These are phyloP conservation scores for Bembecia ichneumoniformis DNA, from an alignment of 2,888 invertebrate genomes.

Conservation along the genomic window DNA sequence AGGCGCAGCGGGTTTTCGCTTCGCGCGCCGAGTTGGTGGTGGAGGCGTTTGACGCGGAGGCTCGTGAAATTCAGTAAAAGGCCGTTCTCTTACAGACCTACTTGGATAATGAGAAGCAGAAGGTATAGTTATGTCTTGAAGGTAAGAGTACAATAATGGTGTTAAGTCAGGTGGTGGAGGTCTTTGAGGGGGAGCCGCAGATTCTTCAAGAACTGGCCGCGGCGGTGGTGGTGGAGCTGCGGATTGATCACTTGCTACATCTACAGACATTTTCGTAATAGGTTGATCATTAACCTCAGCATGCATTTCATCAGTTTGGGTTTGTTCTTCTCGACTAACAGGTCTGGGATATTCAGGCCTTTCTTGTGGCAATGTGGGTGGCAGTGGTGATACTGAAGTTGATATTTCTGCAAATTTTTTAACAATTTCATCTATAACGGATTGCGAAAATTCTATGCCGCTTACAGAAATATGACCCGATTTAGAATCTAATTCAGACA, in stretches of 20 bases:
- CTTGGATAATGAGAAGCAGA: constrained; percentile 60
- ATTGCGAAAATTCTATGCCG: constrained; percentile 78
- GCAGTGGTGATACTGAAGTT: constrained; percentile 23
- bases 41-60: constrained; percentile 48
- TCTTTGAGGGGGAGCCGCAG: constrained; percentile 43
- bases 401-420: constrained; percentile 67
- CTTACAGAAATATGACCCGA: constrained; percentile 77
- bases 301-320: constrained; percentile 42
- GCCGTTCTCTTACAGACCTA: constrained; percentile 45
- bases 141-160: constrained; percentile 63
- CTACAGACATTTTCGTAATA: constrained; percentile 12
- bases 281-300: constrained; percentile 15
- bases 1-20: constrained; percentile 47
- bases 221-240: constrained; percentile 20
- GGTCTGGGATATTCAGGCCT: constrained; percentile 27
- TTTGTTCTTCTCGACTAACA: constrained; percentile 52
- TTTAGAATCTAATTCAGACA: constrained; percentile 80
- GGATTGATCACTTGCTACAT: constrained; percentile 9
- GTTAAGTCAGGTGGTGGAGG: constrained; percentile 64
- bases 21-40: constrained; percentile 59
- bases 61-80: constrained; percentile 45
- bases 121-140: constrained; percentile 67
- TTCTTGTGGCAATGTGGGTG: constrained; percentile 18
- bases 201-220: constrained; percentile 30
- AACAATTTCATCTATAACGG: constrained; percentile 78